phyloP scores from a whole-genome alignment of 2,797 vertebrate genomes.

The Ispidina picta region DNA sequence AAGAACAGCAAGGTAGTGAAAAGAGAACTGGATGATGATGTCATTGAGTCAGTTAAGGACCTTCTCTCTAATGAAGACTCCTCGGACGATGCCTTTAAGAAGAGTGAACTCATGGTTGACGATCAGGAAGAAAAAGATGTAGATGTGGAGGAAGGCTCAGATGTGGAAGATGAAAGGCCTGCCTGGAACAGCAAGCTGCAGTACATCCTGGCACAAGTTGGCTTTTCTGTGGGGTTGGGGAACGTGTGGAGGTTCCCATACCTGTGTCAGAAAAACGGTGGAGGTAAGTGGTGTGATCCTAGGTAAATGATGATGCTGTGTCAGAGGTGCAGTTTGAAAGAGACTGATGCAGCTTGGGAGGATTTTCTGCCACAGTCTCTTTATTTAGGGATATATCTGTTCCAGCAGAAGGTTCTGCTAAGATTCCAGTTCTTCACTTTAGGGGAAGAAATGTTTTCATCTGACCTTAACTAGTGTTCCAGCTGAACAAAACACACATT shows the following conservation, averaged over 20 bases:
- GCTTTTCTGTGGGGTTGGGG: slow-evolving; percentile 97
- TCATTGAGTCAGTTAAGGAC: slow-evolving; percentile 95
- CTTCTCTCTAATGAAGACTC: slow-evolving; percentile 96
- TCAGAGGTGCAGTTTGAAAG: background rate
- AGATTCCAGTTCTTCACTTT: background rate
- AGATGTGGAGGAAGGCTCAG: slow-evolving; percentile 81
- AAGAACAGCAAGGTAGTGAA: slow-evolving; percentile 97
- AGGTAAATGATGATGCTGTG: background rate
- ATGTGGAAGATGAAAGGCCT: slow-evolving; percentile 88
- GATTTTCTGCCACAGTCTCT: background rate
- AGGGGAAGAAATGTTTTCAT: background rate
- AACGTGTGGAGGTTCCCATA: slow-evolving; percentile 99
- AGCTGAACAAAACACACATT: background rate
- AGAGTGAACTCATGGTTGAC: slow-evolving; percentile 89
- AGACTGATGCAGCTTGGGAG: background rate
- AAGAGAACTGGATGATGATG: slow-evolving; percentile 95
- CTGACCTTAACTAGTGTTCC: background rate
- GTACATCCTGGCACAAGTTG: slow-evolving; percentile 97
- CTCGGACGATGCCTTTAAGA: slow-evolving; percentile 93
- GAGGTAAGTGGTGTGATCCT: slow-evolving; percentile 84
- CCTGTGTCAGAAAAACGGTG: slow-evolving; percentile 98
- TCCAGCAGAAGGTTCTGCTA: background rate
- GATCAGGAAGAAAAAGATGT: slow-evolving; percentile 82
- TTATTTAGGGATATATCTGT: background rate
- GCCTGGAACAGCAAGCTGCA: slow-evolving; percentile 98